Percentiles rank a stretch among this genome's conserved stretches.
Conservation (phyloP, 2,113 vertebrate genomes). For the Prionailurus viverrinus region DNA sequence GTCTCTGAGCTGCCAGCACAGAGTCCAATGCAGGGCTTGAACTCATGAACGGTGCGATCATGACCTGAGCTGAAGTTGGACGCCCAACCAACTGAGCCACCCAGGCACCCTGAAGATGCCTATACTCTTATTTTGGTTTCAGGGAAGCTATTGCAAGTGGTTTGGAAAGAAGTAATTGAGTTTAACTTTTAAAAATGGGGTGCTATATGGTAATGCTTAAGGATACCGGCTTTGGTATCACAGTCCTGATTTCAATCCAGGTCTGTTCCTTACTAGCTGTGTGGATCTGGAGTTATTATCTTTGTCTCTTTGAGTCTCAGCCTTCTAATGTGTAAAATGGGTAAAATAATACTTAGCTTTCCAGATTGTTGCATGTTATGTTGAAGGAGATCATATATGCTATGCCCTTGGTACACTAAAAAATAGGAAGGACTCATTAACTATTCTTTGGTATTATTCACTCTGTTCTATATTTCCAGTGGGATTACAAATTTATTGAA, state of each 20-base stretch:
- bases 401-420: neutral
- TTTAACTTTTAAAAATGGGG: slow-evolving; percentile 2
- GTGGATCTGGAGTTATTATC: neutral
- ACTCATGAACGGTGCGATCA: too few species aligned
- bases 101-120: neutral
- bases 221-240: neutral
- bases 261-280: neutral
- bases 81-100: too few species aligned
- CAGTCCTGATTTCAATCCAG: neutral
- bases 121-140: slow-evolving; percentile 30
- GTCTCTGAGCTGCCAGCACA: too few species aligned
- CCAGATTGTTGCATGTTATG: neutral
- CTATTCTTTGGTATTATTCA: neutral
- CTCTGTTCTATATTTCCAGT: neutral
- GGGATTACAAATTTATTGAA: neutral
- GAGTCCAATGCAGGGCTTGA: too few species aligned
- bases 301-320: neutral
- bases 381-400: neutral
- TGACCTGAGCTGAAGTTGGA: too few species aligned
- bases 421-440: slow-evolving; percentile 4
- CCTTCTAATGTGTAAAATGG: neutral
- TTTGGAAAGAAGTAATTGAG: slow-evolving; percentile 18
- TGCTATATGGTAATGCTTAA: neutral
- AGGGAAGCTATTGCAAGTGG: neutral
- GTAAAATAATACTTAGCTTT: neutral